Conservation (phyloP, 2,113 vertebrate genomes). For the Sisor rabdophorus region DNA sequence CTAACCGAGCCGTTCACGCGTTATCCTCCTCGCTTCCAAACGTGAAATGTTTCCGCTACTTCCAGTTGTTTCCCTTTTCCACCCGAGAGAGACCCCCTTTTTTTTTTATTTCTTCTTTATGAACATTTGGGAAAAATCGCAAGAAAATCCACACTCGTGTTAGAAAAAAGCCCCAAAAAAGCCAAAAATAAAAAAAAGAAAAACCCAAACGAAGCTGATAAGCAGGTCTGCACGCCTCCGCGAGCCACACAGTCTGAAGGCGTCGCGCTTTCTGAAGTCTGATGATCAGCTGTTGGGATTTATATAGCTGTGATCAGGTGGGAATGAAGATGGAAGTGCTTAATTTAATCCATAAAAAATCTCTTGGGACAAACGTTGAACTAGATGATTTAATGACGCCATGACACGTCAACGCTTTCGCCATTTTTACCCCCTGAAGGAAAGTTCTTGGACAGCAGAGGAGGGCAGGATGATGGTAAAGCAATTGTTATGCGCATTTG, state of each 20-base stretch:
- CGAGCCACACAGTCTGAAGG: conserved; percentile 55
- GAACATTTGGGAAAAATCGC: neutral
- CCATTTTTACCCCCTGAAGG: conserved; percentile 45
- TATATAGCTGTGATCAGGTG: conserved; percentile 71
- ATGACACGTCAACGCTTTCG: conserved; percentile 61
- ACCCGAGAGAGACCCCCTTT: neutral
- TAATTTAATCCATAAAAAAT: conserved; percentile 75
- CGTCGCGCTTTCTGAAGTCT: conserved; percentile 68
- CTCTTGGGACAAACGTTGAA: conserved; percentile 70
- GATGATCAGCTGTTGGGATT: conserved; percentile 78
- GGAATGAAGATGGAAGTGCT: conserved; percentile 67
- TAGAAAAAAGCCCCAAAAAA: neutral
- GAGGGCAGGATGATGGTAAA: conserved; percentile 8
- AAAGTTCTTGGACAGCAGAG: conserved; percentile 13
- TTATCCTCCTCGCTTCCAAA: neutral
- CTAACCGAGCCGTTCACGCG: conserved; percentile 13
- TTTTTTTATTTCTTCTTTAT: neutral
- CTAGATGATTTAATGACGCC: conserved; percentile 64
- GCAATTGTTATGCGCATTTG: neutral
- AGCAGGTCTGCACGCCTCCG: conserved; percentile 24
- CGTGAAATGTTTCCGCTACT: neutral
- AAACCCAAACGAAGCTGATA: neutral
- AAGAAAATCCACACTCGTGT: neutral
- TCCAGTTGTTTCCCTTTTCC: neutral
- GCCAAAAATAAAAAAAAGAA: neutral